A percentile compares a stretch with the other conserved stretches of the same genome.
Evolutionary conservation across 2,113 vertebrate genomes (phyloP).

Genomic region (Tupaia tana): DNA sequence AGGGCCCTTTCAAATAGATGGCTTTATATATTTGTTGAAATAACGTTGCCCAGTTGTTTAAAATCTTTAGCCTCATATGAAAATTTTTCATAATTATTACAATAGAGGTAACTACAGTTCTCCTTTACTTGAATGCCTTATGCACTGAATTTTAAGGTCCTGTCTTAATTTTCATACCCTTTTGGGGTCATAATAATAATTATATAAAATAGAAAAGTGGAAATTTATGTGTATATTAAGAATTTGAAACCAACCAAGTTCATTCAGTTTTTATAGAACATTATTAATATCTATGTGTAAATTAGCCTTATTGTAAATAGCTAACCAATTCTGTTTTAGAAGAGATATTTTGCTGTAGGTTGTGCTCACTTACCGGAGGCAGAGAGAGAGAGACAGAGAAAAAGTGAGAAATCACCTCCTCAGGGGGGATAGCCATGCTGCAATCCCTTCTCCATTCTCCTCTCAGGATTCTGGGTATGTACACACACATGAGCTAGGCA

Average conservation of each 20-base stretch:
- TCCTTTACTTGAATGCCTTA: neutral
- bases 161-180: neutral
- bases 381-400: no score
- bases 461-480: no score
- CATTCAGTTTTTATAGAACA: neutral
- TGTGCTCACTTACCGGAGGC: no score
- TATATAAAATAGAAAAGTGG: neutral
- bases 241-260: neutral
- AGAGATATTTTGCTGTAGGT: no score
- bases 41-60: neutral
- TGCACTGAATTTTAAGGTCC: neutral
- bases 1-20: neutral
- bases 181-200: neutral
- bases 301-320: neutral
- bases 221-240: neutral
- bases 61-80: neutral
- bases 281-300: neutral
- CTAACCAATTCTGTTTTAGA: neutral
- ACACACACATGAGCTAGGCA: no score
- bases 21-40: constrained; percentile 27
- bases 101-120: neutral
- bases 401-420: no score
- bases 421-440: no score
- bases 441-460: no score
- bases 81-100: neutral